These are phyloP conservation scores for Polyommatus iphigenia DNA, from an alignment of 2,888 invertebrate species.

Conservation along the genomic window DNA sequence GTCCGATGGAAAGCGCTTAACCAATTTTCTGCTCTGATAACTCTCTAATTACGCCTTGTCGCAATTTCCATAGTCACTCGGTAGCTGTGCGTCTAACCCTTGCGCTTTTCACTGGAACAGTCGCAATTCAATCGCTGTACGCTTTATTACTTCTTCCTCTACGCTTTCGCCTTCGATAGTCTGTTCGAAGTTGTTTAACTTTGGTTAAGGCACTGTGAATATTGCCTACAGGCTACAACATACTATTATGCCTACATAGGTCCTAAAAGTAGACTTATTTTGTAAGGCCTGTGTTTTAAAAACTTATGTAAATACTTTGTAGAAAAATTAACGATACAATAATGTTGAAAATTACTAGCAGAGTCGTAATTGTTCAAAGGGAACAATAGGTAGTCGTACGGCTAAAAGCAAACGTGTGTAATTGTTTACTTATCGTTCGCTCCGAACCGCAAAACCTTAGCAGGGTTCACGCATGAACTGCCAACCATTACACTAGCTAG, in stretches of 20 bases:
- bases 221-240: no score
- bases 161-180: constrained; percentile 66
- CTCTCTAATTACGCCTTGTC: constrained; percentile 73
- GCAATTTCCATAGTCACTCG: constrained; percentile 75
- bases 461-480: constrained; percentile 28
- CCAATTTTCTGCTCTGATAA: constrained; percentile 80
- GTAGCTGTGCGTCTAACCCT: constrained; percentile 67
- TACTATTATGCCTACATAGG: neutral
- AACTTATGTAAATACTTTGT: neutral
- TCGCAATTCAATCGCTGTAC: constrained; percentile 55
- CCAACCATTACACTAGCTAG: constrained; percentile 26
- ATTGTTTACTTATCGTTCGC: constrained; percentile 57
- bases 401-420: constrained; percentile 60
- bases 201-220: neutral
- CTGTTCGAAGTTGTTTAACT: neutral
- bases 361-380: constrained; percentile 42
- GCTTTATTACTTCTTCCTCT: constrained; percentile 60
- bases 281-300: neutral
- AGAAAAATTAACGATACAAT: constrained; percentile 23
- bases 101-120: constrained; percentile 69
- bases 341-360: constrained; percentile 18
- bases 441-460: constrained; percentile 49
- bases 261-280: neutral
- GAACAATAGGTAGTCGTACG: constrained; percentile 60
- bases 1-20: constrained; percentile 80